phyloP scores from a whole-genome alignment of 2,113 vertebrate genomes.

The Pseudonaja textilis region DNA sequence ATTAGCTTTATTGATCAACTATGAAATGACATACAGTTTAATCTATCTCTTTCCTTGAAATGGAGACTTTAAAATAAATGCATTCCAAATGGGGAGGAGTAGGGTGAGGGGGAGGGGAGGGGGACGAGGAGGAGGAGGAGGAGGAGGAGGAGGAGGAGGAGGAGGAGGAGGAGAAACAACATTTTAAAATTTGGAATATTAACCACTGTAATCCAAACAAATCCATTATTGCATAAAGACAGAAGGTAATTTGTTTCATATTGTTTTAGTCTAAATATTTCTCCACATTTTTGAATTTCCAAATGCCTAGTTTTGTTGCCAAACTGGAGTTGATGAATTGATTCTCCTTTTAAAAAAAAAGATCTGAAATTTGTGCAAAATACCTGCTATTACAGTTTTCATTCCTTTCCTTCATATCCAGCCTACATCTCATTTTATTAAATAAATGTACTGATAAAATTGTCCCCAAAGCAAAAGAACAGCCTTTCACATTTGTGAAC shows the following conservation, averaged over 20 bases:
- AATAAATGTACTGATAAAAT: background rate
- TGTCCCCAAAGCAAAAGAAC: background rate
- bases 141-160: too few relatives aligned
- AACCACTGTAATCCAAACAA: background rate
- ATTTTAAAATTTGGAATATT: background rate
- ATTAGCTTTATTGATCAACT: background rate
- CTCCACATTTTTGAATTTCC: background rate
- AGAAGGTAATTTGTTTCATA: background rate
- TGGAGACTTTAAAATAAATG: background rate
- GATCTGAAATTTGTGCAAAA: background rate
- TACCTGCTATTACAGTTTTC: background rate
- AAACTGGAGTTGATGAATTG: background rate
- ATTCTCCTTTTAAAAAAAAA: background rate
- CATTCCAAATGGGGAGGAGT: background rate
- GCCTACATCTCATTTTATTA: background rate
- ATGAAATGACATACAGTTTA: background rate
- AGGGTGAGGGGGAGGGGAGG: too few relatives aligned
- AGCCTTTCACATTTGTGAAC: background rate
- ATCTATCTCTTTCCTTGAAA: background rate
- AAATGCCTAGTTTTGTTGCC: background rate
- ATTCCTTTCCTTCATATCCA: background rate
- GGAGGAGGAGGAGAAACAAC: too few relatives aligned
- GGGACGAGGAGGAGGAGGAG: too few relatives aligned
- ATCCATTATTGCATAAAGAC: background rate
- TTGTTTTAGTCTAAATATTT: background rate